A percentile compares a stretch with the other conserved stretches of the same genome.
Evolutionary conservation across 2,113 vertebrate species (phyloP).

Genomic region (Oncorhynchus keta): DNA sequence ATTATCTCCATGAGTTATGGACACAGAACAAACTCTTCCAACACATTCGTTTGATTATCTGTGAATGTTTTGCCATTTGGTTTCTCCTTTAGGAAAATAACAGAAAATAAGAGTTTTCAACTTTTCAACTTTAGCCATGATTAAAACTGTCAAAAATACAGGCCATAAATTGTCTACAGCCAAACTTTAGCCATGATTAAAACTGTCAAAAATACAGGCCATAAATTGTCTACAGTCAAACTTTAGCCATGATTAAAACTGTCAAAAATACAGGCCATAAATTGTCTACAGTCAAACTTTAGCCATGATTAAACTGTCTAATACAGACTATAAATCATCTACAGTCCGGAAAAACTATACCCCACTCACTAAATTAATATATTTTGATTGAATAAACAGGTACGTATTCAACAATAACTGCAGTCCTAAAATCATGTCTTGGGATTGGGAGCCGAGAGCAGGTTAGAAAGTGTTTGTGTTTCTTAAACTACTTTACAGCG

Average conservation of each 20-base stretch:
- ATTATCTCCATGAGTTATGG: background rate
- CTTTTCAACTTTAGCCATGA: background rate
- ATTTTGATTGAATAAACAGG: constrained; percentile 22
- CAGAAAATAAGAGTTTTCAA: background rate
- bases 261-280: background rate
- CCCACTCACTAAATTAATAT: constrained; percentile 14
- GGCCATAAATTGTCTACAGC: background rate
- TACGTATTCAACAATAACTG: constrained; percentile 20
- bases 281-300: constrained; percentile 5
- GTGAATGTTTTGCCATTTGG: background rate
- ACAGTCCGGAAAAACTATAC: constrained; percentile 15
- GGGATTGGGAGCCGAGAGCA: constrained; percentile 2
- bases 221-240: background rate
- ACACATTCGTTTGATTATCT: background rate
- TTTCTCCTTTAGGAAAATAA: background rate
- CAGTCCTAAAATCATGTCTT: constrained; percentile 29
- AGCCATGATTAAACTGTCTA: background rate
- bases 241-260: background rate
- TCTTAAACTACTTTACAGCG: constrained; percentile 1
- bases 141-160: background rate
- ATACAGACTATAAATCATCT: background rate
- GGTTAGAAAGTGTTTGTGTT: constrained; percentile 11
- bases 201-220: background rate
- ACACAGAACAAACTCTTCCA: background rate
- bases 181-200: constrained; percentile 15